phyloP scores from a whole-genome alignment of 2,888 invertebrate genomes.

The Thelaira solivaga region DNA sequence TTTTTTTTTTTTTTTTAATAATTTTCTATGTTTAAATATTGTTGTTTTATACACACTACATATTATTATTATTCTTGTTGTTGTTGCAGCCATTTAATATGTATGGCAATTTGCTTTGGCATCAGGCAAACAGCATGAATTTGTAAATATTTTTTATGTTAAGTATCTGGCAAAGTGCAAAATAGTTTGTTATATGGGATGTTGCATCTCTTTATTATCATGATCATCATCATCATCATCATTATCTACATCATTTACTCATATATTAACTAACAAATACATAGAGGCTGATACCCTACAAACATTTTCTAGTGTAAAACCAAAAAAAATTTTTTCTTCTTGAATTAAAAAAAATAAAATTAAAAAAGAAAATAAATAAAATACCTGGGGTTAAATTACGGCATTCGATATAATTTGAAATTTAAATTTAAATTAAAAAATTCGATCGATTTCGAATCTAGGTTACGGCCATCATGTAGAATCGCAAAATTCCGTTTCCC shows the following conservation, averaged over 20 bases:
- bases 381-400: too few species aligned
- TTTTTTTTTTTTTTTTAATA: constrained; percentile 9
- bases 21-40: constrained; percentile 3
- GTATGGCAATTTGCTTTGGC: constrained; percentile 55
- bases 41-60: too few species aligned
- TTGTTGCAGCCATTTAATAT: constrained; percentile 22
- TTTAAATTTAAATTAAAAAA: too few species aligned
- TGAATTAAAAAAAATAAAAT: too few species aligned
- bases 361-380: too few species aligned
- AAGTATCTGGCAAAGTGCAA: constrained; percentile 77
- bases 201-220: constrained; percentile 40
- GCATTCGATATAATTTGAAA: too few species aligned
- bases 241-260: not conserved
- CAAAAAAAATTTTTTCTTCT: too few species aligned
- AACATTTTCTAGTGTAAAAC: too few species aligned
- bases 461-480: too few species aligned
- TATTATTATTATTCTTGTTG: not conserved
- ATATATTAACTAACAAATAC: constrained; percentile 19
- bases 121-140: constrained; percentile 63
- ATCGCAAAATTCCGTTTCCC: too few species aligned
- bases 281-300: not conserved
- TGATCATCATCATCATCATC: not conserved
- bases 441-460: too few species aligned
- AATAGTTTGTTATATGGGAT: constrained; percentile 69
- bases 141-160: constrained; percentile 75